Percentiles rank a stretch among this genome's conserved stretches.
phyloP scores from a whole-genome alignment of 2,113 vertebrate genomes.

The Oxyruncus cristatus region DNA sequence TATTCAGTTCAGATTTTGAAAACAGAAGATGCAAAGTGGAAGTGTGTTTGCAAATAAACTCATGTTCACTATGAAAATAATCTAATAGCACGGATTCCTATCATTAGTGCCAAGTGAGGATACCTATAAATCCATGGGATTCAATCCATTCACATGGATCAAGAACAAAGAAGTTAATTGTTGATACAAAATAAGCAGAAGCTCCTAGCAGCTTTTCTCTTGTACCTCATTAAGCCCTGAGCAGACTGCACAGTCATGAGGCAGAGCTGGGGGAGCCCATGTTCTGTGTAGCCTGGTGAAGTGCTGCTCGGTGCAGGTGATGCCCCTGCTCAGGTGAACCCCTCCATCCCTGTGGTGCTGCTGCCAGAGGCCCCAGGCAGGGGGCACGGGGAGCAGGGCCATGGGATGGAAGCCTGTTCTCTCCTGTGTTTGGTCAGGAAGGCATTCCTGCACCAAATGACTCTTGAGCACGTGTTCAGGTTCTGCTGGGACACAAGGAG shows the following conservation, averaged over 20 bases:
- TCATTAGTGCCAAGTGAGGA: not conserved
- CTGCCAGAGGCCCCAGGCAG: not conserved
- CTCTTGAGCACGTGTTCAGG: not conserved
- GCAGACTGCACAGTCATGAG: conserved; percentile 12
- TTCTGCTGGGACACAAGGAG: not conserved
- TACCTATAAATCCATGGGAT: not conserved
- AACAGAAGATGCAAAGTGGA: not conserved
- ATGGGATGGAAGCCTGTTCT: not conserved
- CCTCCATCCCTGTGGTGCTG: not conserved
- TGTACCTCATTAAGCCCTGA: conserved; percentile 55
- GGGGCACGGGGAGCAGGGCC: not conserved
- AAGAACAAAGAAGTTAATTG: conserved; percentile 37
- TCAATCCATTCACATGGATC: not conserved
- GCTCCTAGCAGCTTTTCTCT: conserved; percentile 28
- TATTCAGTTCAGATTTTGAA: not conserved
- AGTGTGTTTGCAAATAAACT: not conserved
- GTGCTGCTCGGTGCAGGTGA: conserved; percentile 4
- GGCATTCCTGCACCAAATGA: not conserved
- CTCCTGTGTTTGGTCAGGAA: not conserved
- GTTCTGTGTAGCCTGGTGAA: not conserved
- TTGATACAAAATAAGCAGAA: conserved; percentile 20
- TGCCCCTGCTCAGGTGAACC: not conserved
- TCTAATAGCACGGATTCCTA: not conserved
- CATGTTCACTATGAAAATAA: not conserved
- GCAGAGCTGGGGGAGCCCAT: conserved; percentile 4